Evolutionary conservation across 2,113 vertebrate species (phyloP).

Genomic region (Carettochelys insculpta): DNA sequence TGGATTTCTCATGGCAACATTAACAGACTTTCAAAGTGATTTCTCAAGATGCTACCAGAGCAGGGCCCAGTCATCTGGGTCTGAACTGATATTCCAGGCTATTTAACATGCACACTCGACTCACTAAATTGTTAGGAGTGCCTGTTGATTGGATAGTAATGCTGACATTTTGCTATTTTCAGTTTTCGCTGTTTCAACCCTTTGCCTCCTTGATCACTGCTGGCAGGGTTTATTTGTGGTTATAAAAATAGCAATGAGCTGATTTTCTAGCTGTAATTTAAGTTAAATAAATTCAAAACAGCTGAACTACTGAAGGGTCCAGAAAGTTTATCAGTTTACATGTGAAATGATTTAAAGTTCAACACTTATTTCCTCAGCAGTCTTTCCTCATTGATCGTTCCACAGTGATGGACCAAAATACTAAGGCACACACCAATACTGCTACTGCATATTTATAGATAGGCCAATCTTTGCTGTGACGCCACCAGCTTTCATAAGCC

Average conservation of each 20-base stretch:
- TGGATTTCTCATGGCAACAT: neutral
- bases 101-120: neutral
- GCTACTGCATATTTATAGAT: slow-evolving; percentile 42
- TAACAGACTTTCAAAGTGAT: neutral
- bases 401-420: slow-evolving; percentile 33
- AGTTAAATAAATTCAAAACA: slow-evolving; percentile 61
- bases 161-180: slow-evolving; percentile 52
- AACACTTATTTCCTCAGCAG: slow-evolving; percentile 63
- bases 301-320: slow-evolving; percentile 49
- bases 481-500: slow-evolving; percentile 46
- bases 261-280: slow-evolving; percentile 54
- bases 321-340: slow-evolving; percentile 60
- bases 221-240: slow-evolving; percentile 46
- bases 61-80: neutral
- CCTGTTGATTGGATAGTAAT: slow-evolving; percentile 18
- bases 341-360: slow-evolving; percentile 58
- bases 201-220: slow-evolving; percentile 53
- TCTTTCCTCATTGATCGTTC: slow-evolving; percentile 30
- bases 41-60: neutral
- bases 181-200: slow-evolving; percentile 44
- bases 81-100: slow-evolving; percentile 7
- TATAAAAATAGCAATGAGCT: slow-evolving; percentile 16
- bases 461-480: slow-evolving; percentile 27
- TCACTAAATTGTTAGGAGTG: slow-evolving; percentile 16
- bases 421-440: slow-evolving; percentile 43